Evolutionary conservation across 2,888 invertebrate species (phyloP).

Genomic region (Caenorhabditis angaria): DNA sequence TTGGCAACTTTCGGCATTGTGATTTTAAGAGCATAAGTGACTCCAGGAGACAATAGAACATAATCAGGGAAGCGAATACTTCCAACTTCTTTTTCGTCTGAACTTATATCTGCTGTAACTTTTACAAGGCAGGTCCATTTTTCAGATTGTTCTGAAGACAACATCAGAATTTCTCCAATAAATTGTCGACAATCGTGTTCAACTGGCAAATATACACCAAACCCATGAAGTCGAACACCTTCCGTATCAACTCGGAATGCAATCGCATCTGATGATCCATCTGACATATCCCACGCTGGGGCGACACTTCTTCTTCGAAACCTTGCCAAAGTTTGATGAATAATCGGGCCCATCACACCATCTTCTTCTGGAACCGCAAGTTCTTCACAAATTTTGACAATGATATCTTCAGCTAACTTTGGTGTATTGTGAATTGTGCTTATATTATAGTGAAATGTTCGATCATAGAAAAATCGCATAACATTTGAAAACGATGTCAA

Average conservation of each 20-base stretch:
- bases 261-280: constrained; percentile 94
- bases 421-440: constrained; percentile 23
- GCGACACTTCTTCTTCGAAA: constrained; percentile 89
- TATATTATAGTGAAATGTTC: constrained; percentile 45
- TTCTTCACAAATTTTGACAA: constrained; percentile 79
- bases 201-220: constrained; percentile 45
- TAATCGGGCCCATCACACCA: constrained; percentile 37
- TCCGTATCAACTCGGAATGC: constrained; percentile 81
- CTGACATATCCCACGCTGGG: constrained; percentile 94
- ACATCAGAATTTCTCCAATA: constrained; percentile 31
- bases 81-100: constrained; percentile 43
- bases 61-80: constrained; percentile 41
- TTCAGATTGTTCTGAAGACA: constrained; percentile 34
- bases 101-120: constrained; percentile 24
- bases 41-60: constrained; percentile 50
- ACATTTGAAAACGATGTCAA: constrained; percentile 58
- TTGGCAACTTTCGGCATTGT: constrained; percentile 73
- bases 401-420: constrained; percentile 50
- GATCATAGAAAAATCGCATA: constrained; percentile 63
- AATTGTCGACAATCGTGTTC: constrained; percentile 40
- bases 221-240: constrained; percentile 85
- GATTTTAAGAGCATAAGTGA: constrained; percentile 62
- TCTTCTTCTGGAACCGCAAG: constrained; percentile 76
- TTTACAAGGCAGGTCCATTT: constrained; percentile 35
- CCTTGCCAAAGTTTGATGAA: constrained; percentile 75